phyloP scores from a whole-genome alignment of 1,140 invertebrate genomes.

The Drosophila nigrodunni region DNA sequence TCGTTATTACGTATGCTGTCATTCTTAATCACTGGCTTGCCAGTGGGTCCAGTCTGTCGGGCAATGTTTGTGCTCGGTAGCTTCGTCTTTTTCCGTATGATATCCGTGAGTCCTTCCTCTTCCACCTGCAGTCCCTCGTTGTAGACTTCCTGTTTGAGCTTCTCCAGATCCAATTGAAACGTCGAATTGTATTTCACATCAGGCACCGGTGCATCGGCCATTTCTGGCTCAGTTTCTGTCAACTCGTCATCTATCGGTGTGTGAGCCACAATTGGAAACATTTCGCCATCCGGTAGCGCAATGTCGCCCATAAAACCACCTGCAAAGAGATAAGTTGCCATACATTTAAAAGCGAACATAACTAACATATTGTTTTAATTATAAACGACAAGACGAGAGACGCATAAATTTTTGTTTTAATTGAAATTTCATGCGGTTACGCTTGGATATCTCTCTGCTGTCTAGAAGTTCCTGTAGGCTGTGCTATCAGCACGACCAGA shows the following conservation, averaged over 20 bases:
- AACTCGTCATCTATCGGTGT: slow-evolving; percentile 83
- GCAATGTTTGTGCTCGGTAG: slow-evolving; percentile 83
- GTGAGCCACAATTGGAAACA: slow-evolving; percentile 67
- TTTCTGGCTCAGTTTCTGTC: too few relatives aligned
- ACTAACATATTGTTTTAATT: slow-evolving; percentile 73
- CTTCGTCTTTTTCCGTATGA: slow-evolving; percentile 88
- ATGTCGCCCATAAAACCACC: slow-evolving; percentile 93
- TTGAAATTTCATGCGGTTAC: slow-evolving; percentile 74
- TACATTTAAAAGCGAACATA: slow-evolving; percentile 20
- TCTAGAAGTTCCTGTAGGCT: slow-evolving; percentile 2
- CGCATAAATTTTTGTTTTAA: slow-evolving; percentile 73
- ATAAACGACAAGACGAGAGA: slow-evolving; percentile 50
- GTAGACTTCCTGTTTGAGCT: slow-evolving; percentile 91
- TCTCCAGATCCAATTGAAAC: slow-evolving; percentile 90
- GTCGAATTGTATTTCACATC: slow-evolving; percentile 86
- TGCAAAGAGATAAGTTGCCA: slow-evolving; percentile 76
- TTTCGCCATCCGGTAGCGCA: slow-evolving; percentile 88
- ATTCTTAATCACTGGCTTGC: slow-evolving; percentile 84
- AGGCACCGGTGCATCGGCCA: slow-evolving; percentile 58
- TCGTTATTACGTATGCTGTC: slow-evolving; percentile 67
- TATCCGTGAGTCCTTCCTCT: slow-evolving; percentile 91
- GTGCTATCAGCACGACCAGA: slow-evolving; percentile 9
- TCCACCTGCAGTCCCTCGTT: slow-evolving; percentile 92
- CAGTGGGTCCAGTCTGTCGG: slow-evolving; percentile 22
- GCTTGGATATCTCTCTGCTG: background rate